Evolutionary conservation across 2,888 invertebrate species (phyloP).

Genomic region (Polydrusus tereticollis): DNA sequence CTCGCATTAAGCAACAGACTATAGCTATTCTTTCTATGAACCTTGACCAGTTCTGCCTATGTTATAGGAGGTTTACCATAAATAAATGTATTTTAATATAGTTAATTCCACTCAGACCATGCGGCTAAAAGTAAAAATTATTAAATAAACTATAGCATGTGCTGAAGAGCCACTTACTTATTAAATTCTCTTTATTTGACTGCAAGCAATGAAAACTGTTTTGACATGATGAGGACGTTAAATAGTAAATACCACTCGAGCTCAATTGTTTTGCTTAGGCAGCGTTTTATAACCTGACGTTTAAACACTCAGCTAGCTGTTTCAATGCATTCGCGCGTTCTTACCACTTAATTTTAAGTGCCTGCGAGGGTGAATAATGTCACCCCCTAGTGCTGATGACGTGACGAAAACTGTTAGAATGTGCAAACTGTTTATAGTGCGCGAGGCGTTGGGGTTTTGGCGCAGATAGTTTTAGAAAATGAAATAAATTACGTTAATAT

Average conservation of each 20-base stretch:
- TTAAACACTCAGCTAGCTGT: constrained; percentile 28
- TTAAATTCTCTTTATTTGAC: constrained; percentile 27
- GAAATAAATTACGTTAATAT: neutral
- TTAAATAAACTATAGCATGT: constrained; percentile 14
- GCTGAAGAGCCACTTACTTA: constrained; percentile 28
- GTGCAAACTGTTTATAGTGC: neutral
- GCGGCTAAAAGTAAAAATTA: neutral
- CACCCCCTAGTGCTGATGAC: neutral
- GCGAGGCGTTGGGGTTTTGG: neutral
- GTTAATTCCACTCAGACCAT: neutral
- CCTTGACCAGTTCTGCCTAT: too few species aligned
- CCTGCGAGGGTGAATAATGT: constrained; percentile 14
- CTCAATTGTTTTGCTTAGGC: constrained; percentile 41
- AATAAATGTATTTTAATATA: too few species aligned
- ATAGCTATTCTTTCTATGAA: too few species aligned
- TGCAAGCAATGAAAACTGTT: constrained; percentile 29
- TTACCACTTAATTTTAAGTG: constrained; percentile 20
- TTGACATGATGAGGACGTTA: constrained; percentile 32
- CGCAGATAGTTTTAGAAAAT: neutral
- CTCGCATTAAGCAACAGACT: too few species aligned
- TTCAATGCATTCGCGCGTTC: constrained; percentile 28
- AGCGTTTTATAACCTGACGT: constrained; percentile 38
- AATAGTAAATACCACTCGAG: constrained; percentile 31
- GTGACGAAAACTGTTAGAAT: constrained; percentile 1
- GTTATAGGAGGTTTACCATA: too few species aligned